phyloP scores from a whole-genome alignment of 2,888 invertebrate species.

The Troides helena region DNA sequence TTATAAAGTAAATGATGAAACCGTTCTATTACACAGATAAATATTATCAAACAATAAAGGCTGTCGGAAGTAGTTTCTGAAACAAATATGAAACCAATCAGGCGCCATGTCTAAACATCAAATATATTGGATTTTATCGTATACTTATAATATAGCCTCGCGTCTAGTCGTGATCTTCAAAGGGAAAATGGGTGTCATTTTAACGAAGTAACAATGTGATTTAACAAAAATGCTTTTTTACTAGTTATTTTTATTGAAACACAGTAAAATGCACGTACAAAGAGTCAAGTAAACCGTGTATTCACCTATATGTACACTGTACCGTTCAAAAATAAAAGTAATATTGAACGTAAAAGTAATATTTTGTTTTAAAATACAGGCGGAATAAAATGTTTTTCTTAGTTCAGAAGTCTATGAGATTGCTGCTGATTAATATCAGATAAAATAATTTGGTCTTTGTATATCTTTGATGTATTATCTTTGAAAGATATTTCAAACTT shows the following conservation, averaged over 20 bases:
- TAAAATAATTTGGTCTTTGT: not conserved
- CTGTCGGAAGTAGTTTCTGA: not conserved
- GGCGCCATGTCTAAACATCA: constrained; percentile 13
- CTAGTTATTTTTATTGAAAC: constrained; percentile 29
- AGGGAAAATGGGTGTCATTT: constrained; percentile 3
- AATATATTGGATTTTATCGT: constrained; percentile 8
- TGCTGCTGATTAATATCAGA: not conserved
- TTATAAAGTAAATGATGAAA: not conserved
- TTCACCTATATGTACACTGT: constrained; percentile 29
- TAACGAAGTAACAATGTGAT: constrained; percentile 1
- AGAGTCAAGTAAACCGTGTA: constrained; percentile 26
- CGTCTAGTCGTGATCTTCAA: not conserved
- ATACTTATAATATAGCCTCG: not conserved
- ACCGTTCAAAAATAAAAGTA: constrained; percentile 29
- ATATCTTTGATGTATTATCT: not conserved
- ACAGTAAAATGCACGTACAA: constrained; percentile 31
- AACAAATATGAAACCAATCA: not conserved
- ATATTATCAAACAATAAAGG: constrained; percentile 12
- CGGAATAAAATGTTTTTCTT: constrained; percentile 30
- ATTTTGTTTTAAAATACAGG: constrained; percentile 32
- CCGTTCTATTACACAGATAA: constrained; percentile 1
- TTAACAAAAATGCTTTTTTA: constrained; percentile 26
- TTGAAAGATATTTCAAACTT: not conserved
- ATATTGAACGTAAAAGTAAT: constrained; percentile 30
- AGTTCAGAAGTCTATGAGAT: constrained; percentile 29